A percentile compares a stretch with the other conserved stretches of the same genome.
Evolutionary conservation across 2,113 vertebrate species (phyloP).

Genomic region (Chionodraco myersi): DNA sequence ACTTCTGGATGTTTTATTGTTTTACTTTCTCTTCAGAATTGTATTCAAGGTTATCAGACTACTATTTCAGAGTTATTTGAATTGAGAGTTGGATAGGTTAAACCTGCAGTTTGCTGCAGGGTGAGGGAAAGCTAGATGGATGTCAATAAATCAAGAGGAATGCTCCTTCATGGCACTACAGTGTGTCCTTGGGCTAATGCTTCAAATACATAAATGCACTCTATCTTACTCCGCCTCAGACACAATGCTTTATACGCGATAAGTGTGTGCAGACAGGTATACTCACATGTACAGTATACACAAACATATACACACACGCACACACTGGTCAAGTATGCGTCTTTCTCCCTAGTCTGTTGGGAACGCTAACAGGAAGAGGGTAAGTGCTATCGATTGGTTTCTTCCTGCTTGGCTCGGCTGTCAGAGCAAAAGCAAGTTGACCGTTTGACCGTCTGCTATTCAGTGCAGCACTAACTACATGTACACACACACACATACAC

Average conservation of each 20-base stretch:
- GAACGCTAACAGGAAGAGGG: conserved; percentile 77
- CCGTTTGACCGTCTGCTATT: conserved; percentile 67
- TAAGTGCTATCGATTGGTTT: conserved; percentile 82
- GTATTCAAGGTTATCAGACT: conserved; percentile 23
- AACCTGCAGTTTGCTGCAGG: conserved; percentile 4
- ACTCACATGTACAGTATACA: conserved; percentile 10
- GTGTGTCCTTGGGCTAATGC: conserved; percentile 36
- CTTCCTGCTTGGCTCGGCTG: conserved; percentile 74
- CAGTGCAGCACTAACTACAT: conserved; percentile 47
- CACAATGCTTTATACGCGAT: conserved; percentile 38
- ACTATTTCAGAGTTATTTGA: conserved; percentile 11
- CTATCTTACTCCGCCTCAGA: conserved; percentile 27
- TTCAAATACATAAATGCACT: conserved; percentile 39
- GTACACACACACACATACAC: conserved; percentile 2
- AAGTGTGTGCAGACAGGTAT: conserved; percentile 26
- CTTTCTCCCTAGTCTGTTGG: conserved; percentile 59
- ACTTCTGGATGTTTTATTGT: neutral
- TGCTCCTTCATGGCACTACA: neutral
- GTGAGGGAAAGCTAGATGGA: conserved; percentile 3
- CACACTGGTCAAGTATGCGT: conserved; percentile 48
- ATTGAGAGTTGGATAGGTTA: neutral
- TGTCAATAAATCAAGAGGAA: conserved; percentile 47
- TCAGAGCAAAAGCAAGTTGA: conserved; percentile 75
- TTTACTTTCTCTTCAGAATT: conserved; percentile 23
- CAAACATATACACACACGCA: conserved; percentile 18